phyloP scores from a whole-genome alignment of 2,113 vertebrate species.

The Peucedramus taeniatus region DNA sequence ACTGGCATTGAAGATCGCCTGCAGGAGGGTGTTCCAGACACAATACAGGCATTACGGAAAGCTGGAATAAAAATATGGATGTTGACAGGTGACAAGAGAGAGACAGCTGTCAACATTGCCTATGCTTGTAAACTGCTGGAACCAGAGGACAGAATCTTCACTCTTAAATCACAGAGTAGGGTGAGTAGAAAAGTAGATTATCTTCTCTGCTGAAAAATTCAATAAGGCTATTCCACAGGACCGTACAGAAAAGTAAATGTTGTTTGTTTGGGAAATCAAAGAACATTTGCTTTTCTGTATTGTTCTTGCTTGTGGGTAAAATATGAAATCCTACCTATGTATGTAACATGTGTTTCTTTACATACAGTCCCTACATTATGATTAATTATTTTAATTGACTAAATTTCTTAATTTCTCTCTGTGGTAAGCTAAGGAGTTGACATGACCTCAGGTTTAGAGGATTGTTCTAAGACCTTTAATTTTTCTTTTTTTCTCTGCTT shows the following conservation, averaged over 20 bases:
- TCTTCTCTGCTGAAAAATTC: neutral
- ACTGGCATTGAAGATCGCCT: slow-evolving; percentile 93
- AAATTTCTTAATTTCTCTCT: neutral
- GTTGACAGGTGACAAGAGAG: slow-evolving; percentile 93
- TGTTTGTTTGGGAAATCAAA: neutral
- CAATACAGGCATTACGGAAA: slow-evolving; percentile 84
- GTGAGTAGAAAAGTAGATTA: slow-evolving; percentile 63
- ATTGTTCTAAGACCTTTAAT: neutral
- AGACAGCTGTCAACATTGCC: slow-evolving; percentile 92
- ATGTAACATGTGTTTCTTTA: neutral
- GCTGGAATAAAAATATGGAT: slow-evolving; percentile 94
- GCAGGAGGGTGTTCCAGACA: slow-evolving; percentile 91
- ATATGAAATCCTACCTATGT: neutral
- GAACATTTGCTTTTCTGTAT: neutral
- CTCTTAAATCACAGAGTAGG: slow-evolving; percentile 76
- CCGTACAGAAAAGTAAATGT: neutral
- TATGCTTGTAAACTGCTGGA: slow-evolving; percentile 86
- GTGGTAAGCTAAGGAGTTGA: neutral
- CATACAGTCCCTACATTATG: neutral
- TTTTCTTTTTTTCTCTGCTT: neutral
- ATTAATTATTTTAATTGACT: neutral
- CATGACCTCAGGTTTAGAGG: neutral
- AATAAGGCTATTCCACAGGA: neutral
- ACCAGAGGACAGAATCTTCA: slow-evolving; percentile 78
- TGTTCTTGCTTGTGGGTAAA: neutral